Evolutionary conservation across 2,797 vertebrate species (phyloP).

Genomic region (Ambastaia sidthimunki): DNA sequence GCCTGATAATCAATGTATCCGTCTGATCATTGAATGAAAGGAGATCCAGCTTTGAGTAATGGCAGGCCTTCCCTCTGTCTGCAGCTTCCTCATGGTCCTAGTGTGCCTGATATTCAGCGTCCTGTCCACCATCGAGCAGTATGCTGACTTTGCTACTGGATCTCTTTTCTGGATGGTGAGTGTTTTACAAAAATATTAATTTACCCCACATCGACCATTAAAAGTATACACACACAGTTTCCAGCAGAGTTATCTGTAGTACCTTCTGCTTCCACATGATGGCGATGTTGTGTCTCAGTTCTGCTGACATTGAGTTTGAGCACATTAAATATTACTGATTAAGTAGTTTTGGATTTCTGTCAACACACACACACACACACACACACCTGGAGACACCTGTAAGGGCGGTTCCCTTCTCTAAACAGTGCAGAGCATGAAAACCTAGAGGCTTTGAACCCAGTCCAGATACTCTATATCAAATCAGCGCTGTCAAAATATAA

Average conservation of each 20-base stretch:
- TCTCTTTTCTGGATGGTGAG: conserved; percentile 93
- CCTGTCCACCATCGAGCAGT: conserved; percentile 88
- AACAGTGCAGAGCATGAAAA: background rate
- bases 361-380: background rate
- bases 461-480: conserved; percentile 17
- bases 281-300: conserved; percentile 70
- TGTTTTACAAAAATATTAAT: conserved; percentile 32
- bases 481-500: background rate
- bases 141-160: conserved; percentile 87
- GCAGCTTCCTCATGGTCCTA: conserved; percentile 83
- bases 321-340: background rate
- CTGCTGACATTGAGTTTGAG: background rate
- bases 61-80: background rate
- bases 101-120: conserved; percentile 93
- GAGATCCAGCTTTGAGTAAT: background rate
- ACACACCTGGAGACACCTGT: background rate
- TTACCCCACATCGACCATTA: too few relatives aligned
- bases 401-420: background rate
- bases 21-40: background rate
- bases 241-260: conserved; percentile 53
- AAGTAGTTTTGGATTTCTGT: conserved; percentile 11
- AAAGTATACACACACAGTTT: too few relatives aligned
- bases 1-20: background rate
- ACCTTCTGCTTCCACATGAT: conserved; percentile 67
- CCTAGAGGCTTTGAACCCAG: background rate